Evolutionary conservation across 1,140 invertebrate species (phyloP).

Genomic region (Melanaphis sacchari): DNA sequence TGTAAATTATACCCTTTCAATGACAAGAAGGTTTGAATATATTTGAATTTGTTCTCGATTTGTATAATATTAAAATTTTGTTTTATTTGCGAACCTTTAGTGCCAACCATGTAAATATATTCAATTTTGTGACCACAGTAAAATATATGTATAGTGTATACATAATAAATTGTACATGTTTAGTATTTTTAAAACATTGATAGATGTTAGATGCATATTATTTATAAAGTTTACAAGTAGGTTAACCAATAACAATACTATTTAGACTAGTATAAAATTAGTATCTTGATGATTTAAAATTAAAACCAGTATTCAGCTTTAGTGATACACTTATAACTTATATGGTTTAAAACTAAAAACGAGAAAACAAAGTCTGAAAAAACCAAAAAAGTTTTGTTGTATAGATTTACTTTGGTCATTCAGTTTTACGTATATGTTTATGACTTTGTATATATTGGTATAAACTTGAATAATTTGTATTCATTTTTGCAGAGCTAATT

Average conservation of each 20-base stretch:
- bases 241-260: too few species aligned
- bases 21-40: not conserved
- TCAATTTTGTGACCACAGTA: too few species aligned
- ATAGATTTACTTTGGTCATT: not conserved
- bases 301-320: not conserved
- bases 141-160: too few species aligned
- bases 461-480: not conserved
- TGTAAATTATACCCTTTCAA: not conserved
- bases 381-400: not conserved
- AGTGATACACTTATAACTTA: too few species aligned
- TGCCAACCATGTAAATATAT: too few species aligned
- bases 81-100: too few species aligned
- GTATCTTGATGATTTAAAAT: not conserved
- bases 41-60: not conserved
- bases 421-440: not conserved
- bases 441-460: not conserved
- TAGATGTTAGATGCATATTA: too few species aligned
- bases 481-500: conserved; percentile 16
- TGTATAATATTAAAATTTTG: too few species aligned
- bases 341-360: not conserved
- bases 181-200: too few species aligned
- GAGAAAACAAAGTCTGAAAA: not conserved
- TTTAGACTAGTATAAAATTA: too few species aligned
- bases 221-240: too few species aligned
- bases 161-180: too few species aligned